These are phyloP conservation scores for Amphiduros pacificus DNA, from an alignment of 2,888 invertebrate species.

Conservation along the genomic window DNA sequence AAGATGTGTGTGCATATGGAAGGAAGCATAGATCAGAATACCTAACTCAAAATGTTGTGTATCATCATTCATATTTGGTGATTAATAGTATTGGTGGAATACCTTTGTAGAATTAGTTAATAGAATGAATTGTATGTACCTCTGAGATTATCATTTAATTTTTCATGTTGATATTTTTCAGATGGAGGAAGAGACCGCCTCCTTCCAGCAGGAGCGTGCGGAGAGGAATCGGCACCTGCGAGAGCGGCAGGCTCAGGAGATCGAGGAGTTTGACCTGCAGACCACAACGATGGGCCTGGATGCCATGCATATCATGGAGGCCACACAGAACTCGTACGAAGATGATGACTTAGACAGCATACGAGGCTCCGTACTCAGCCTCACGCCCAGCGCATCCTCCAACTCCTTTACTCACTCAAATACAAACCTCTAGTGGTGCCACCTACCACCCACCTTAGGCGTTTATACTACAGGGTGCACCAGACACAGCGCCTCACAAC, in stretches of 20 bases:
- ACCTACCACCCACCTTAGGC: no score
- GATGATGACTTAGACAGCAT: conserved; percentile 81
- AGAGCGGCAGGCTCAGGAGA: conserved; percentile 85
- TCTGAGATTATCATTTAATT: no score
- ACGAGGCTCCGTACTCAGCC: conserved; percentile 88
- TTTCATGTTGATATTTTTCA: no score
- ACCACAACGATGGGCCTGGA: conserved; percentile 89
- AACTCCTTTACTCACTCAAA: conserved; percentile 49
- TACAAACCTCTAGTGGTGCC: conserved; percentile 11
- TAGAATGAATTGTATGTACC: no score
- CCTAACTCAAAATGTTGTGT: no score
- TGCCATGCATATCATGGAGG: conserved; percentile 88
- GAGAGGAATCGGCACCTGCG: conserved; percentile 86
- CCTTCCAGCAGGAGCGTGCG: conserved; percentile 87
- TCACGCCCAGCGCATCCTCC: conserved; percentile 93
- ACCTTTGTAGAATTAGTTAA: no score
- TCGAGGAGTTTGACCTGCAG: conserved; percentile 93
- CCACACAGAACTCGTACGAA: conserved; percentile 84
- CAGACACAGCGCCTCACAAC: no score
- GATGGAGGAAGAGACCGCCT: conserved; percentile 91
- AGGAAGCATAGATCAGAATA: no score
- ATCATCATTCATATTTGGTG: no score
- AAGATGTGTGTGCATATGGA: no score
- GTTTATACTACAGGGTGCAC: no score
- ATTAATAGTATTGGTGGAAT: no score